Evolutionary conservation across 2,888 invertebrate species (phyloP), one percentile per base, ranked within the genome.

Genomic region (Pecten maximus): DNA sequence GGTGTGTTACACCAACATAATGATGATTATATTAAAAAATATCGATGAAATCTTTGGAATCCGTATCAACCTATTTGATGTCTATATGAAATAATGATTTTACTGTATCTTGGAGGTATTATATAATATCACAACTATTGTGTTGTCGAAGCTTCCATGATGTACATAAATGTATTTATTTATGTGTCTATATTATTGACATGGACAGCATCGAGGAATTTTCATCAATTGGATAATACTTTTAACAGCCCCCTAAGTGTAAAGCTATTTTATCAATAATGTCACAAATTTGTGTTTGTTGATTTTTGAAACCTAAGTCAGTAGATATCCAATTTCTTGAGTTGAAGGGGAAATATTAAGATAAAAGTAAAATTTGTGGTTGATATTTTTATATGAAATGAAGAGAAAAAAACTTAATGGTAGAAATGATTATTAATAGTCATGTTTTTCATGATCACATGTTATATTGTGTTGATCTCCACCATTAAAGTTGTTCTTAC

Each of bases 121-220:
- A n/a, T n/a, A n/a, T n/a, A n/a, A n/a, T n/a, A n/a, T n/a, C n/a
- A n/a, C n/a, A n/a, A n/a, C n/a, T n/a, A n/a, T n/a, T n/a, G n/a
- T n/a, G n/a, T n/a, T 4, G 74, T 28, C 35, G 10, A 28, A 74
- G 28, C 74, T 74, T 74, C 35, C 10, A 35, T 74, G 10, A 74
- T 74, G 74, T 74, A 74, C 16, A 74, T 74, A 74, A 19, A 8
- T 54, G 48, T 54, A 54, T 54, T 74, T 74, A 74, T 74, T 74
- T 19, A 28, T 74, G 74, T 28, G 1, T 35, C 10, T 35, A 28
- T 8, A 54, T 6, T 2, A 8, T n/a, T 23, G 54, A n/a, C 23
- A 19, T 3, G 19, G 19, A n/a, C 23, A 54, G 8, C 2, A 50
- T 8, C 16, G 23, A 16, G 48, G 15, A 16, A 15, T 48, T 1